Percentiles rank a stretch among this genome's conserved stretches.
phyloP scores from a whole-genome alignment of 2,888 invertebrate species.

The Tuberolachnus salignus region DNA sequence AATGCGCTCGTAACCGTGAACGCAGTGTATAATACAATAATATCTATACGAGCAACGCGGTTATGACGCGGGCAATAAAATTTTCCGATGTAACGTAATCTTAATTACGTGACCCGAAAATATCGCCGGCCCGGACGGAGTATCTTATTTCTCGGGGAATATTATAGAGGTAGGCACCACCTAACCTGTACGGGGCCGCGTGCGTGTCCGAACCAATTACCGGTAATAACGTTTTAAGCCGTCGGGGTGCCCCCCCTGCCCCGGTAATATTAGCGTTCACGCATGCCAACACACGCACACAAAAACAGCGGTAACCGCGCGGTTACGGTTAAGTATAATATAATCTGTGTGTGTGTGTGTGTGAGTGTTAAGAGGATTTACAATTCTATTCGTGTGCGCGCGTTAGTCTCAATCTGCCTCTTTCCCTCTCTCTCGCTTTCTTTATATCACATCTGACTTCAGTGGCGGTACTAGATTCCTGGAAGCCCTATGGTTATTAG shows the following conservation, averaged over 20 bases:
- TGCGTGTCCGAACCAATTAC: constrained; percentile 53
- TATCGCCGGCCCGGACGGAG: constrained; percentile 14
- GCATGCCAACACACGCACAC: neutral
- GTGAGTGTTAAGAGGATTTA: constrained; percentile 49
- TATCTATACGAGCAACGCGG: neutral
- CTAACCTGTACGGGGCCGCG: no score
- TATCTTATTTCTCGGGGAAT: constrained; percentile 49
- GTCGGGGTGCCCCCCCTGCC: neutral
- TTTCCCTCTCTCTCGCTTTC: neutral
- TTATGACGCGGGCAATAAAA: constrained; percentile 46
- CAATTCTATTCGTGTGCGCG: constrained; percentile 28
- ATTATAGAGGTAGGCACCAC: neutral
- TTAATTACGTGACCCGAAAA: constrained; percentile 57
- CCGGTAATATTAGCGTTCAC: constrained; percentile 18
- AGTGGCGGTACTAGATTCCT: no score
- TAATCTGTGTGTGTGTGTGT: neutral
- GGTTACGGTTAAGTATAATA: constrained; percentile 18
- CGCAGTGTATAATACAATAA: no score
- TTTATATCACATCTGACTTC: neutral
- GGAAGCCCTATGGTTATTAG: no score
- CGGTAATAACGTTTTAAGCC: constrained; percentile 56
- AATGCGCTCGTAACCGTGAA: no score
- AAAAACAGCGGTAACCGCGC: no score
- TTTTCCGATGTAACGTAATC: constrained; percentile 55
- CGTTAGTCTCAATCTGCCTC: neutral